Evolutionary conservation across 2,888 invertebrate species (phyloP), one percentile per base, ranked within the genome.

Genomic region (Laspeyria flexula): DNA sequence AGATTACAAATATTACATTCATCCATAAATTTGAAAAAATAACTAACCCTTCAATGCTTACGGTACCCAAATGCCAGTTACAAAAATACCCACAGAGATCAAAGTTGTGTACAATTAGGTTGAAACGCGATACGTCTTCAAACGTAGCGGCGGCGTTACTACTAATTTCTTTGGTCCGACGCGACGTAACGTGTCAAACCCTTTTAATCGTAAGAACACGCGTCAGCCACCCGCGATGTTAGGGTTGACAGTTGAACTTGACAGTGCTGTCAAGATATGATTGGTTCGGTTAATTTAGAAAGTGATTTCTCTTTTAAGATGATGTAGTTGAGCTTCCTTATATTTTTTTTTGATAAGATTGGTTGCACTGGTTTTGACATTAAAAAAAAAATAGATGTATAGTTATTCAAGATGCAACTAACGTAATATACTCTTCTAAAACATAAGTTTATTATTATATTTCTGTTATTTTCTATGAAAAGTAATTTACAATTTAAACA

Each of bases 71-170:
- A 43, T 10, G 18, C 23, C 34, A 38, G 49, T 27, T 38, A 71
- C 70, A 63, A 69, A 77, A 75, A 77, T 73, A 79, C 58, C 67
- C 77, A 72, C 69, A 48, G 72, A 83, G 85, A 86, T 89, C 88
- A 90, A 88, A 90, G 88, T 71, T 76, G 79, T 58, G 76, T 75
- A 83, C 86, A 86, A 89, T 87, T 87, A 86, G 85, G 78, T 75
- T 64, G 68, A 51, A 69, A 69, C 65, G 45, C 50, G 69, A 69
- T 66, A 59, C 55, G 65, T 54, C 59, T 55, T 68, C 71, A 68
- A 68, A 68, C 42, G 60, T 43, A 52, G 50, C 60, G 63, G 50
- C 60, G 63, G 53, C 58, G 55, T 60, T 63, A 64, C 67, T 55
- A 68, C 84, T 82, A 81, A 86, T 86, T 85, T 85, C 82, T 87